Evolutionary conservation across 2,888 invertebrate genomes (phyloP).

Genomic region (Chymomyza amoena): DNA sequence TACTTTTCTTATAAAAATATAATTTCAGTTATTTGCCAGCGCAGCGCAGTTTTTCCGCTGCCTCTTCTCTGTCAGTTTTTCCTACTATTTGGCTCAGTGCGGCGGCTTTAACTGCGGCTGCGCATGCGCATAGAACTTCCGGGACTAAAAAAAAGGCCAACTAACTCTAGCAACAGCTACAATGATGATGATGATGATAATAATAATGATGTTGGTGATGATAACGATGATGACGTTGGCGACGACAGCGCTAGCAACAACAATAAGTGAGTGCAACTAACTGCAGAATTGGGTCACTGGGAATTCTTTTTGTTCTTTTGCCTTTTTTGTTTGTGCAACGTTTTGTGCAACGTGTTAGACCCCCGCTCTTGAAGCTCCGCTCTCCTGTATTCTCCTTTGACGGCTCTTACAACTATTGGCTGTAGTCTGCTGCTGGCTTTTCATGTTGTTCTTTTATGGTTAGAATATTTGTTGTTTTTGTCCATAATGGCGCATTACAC

Average conservation of each 20-base stretch:
- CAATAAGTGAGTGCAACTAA: conserved; percentile 38
- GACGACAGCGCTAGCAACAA: conserved; percentile 23
- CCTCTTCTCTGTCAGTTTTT: background rate
- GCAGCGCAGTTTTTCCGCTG: background rate
- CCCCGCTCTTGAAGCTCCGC: background rate
- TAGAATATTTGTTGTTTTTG: background rate
- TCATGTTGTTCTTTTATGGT: conserved; percentile 3
- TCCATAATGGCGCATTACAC: conserved; percentile 8
- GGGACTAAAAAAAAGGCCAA: conserved; percentile 63
- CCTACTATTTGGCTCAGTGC: background rate
- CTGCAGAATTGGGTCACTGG: conserved; percentile 67
- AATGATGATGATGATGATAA: conserved; percentile 30
- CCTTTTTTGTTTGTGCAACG: conserved; percentile 53
- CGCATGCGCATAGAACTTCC: conserved; percentile 70
- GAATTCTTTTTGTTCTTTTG: conserved; percentile 61
- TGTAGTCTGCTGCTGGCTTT: conserved; percentile 18
- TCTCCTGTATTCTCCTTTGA: conserved; percentile 35
- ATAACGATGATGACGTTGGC: background rate
- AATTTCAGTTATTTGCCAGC: conserved; percentile 67
- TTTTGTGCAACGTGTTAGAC: conserved; percentile 25
- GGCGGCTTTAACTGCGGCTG: conserved; percentile 32
- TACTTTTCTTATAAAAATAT: conserved; percentile 49
- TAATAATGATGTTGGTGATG: background rate
- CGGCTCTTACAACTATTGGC: conserved; percentile 38
- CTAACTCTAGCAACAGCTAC: conserved; percentile 61